Base-by-base conservation (phyloP, 2,797 vertebrate genomes). In the Peromyscus attwateri region DNA sequence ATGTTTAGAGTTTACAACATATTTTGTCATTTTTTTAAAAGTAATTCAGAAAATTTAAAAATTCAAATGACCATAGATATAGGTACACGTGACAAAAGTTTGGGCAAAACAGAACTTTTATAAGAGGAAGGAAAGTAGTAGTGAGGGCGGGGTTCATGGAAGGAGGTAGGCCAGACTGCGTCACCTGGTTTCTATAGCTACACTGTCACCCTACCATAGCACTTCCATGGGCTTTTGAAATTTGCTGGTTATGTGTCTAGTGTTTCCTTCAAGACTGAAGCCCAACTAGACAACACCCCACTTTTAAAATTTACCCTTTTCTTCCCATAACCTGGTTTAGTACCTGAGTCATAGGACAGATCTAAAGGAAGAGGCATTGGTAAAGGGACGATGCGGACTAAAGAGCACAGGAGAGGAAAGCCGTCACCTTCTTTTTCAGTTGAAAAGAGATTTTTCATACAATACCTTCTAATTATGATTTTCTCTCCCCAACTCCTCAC, bases 21-120 rank as follows among this genome's bases (percentile, higher is more conserved):
- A n/a, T 81, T 95, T 91, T 55, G 71, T 93, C n/a, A 84, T 89
- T 94, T 89, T 34, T 91, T 43, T 57, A 21, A 84, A 94, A 95
- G 57, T 66, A 95, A 84, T 84, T 89, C 6, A 92, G 85, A 90
- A 81, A 84, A 77, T 52, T 87, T 49, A 90, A 55, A 49, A 88
- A 75, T 71, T 90, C 82, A 94, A 94, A 71, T 66, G 27, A 82
- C 13, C 34, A 60, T 46, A 92, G 68, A 76, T 29, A 77, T 66
- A 94, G 23, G 52, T 57, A 75, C 27, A 40, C 43, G 23, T 25
- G 25, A 55, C 49, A 85, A 71, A 94, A 92, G 49, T 76, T 66
- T 55, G 55, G 77, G 79, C 68, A 79, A 84, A 90, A 60, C 84
- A 43, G 34, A 88, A 0, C 8, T 92, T 83, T 40, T 60, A 75